A percentile compares a stretch with the other conserved stretches of the same genome.
Evolutionary conservation across 2,797 vertebrate genomes (phyloP).

Genomic region (Typhlichthys eigenmanni): DNA sequence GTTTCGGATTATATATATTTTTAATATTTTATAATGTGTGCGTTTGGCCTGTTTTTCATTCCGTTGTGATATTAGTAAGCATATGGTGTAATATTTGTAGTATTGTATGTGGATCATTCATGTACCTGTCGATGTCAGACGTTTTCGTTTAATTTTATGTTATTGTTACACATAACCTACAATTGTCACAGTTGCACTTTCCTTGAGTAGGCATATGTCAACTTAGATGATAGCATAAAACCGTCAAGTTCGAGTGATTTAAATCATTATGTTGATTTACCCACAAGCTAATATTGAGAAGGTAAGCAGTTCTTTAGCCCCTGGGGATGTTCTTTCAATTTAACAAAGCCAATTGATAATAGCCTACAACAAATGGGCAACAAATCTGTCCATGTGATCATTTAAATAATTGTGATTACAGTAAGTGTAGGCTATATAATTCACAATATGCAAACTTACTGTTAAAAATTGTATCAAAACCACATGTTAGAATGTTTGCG

Average conservation of each 20-base stretch:
- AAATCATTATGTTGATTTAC: conserved; percentile 49
- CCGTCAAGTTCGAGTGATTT: conserved; percentile 26
- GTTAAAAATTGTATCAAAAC: background rate
- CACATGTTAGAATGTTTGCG: background rate
- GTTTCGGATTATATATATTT: no score
- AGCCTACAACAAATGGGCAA: conserved; percentile 28
- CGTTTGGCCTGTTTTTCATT: no score
- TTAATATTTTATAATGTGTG: no score
- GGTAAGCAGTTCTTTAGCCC: conserved; percentile 46
- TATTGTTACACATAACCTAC: background rate
- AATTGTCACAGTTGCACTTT: conserved; percentile 10
- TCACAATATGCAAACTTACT: background rate
- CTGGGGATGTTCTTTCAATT: conserved; percentile 34
- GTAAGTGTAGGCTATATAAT: conserved; percentile 2
- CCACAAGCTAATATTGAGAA: conserved; percentile 25
- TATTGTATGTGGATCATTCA: no score
- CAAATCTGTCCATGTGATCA: conserved; percentile 28
- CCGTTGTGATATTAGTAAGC: no score
- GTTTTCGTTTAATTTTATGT: no score
- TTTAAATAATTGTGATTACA: background rate
- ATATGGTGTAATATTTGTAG: no score
- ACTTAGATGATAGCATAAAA: conserved; percentile 31
- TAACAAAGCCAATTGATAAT: conserved; percentile 10
- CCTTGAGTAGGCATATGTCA: conserved; percentile 30
- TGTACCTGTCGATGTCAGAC: no score